Percentiles rank a stretch among this genome's conserved stretches.
These are phyloP conservation scores for Lepidurus couesii DNA, from an alignment of 1,140 invertebrate genomes.

Conservation along the genomic window DNA sequence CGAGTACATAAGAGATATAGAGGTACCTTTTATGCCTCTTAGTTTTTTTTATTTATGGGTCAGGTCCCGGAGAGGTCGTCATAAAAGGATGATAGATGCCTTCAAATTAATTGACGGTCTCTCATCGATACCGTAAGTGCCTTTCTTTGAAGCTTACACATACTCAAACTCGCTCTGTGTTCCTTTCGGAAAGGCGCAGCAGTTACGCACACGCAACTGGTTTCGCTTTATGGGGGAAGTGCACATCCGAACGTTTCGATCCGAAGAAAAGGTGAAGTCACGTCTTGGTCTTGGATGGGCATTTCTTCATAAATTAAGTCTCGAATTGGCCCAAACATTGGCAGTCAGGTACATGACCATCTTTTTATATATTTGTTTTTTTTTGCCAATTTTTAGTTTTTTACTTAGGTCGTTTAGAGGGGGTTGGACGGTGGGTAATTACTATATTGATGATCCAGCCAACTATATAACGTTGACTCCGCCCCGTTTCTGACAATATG, in stretches of 20 bases:
- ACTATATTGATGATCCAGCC: neutral
- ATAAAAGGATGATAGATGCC: conserved; percentile 15
- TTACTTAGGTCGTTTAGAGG: neutral
- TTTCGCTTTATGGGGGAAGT: neutral
- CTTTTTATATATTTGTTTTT: neutral
- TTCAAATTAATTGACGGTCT: conserved; percentile 19
- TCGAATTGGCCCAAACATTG: conserved; percentile 12
- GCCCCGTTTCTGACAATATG: conserved; percentile 10
- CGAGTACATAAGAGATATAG: neutral
- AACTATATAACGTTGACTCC: neutral
- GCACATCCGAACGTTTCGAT: neutral
- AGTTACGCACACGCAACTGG: neutral
- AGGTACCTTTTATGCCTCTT: neutral
- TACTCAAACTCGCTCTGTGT: neutral
- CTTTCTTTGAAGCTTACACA: conserved; percentile 10
- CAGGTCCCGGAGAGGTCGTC: neutral
- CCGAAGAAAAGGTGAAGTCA: conserved; percentile 2
- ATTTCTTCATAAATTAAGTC: conserved; percentile 16
- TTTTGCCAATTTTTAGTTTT: neutral
- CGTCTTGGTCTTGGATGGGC: neutral
- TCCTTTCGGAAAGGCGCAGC: neutral
- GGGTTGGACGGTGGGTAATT: neutral
- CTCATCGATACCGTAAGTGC: conserved; percentile 18
- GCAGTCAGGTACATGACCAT: neutral
- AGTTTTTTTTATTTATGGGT: neutral